A percentile compares a stretch with the other conserved stretches of the same genome.
Evolutionary conservation across 1,140 invertebrate genomes (phyloP).

Genomic region (Amyelois transitella): DNA sequence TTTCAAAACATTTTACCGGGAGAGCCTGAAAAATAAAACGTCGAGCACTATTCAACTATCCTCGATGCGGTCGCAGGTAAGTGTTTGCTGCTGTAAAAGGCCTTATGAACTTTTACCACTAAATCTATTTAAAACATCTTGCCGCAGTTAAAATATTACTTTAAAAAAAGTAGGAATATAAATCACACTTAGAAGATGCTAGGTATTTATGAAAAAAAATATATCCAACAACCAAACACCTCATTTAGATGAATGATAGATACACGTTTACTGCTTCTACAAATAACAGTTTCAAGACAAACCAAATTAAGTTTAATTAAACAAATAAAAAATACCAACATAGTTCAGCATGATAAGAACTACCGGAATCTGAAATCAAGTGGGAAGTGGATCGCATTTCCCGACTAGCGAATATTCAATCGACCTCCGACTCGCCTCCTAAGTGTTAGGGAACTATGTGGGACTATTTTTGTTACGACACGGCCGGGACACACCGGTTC

Average conservation of each 20-base stretch:
- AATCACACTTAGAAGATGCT: too few species aligned
- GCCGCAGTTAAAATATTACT: too few species aligned
- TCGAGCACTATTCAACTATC: conserved; percentile 37
- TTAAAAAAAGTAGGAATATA: too few species aligned
- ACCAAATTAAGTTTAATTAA: too few species aligned
- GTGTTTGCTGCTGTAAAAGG: conserved; percentile 18
- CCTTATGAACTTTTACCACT: conserved; percentile 8
- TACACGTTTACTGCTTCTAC: too few species aligned
- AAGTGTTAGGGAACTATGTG: conserved; percentile 54
- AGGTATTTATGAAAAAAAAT: too few species aligned
- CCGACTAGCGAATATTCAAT: conserved; percentile 42
- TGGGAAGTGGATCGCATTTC: conserved; percentile 25
- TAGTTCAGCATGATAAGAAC: conserved; percentile 1
- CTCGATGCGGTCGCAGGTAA: conserved; percentile 18
- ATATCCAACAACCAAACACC: too few species aligned
- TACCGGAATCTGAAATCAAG: conserved; percentile 20
- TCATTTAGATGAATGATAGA: too few species aligned
- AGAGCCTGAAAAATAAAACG: conserved; percentile 56
- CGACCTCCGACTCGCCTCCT: conserved; percentile 38
- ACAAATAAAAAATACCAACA: background rate
- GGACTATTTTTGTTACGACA: conserved; percentile 48
- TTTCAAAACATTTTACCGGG: conserved; percentile 69
- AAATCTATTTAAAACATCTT: background rate
- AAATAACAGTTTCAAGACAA: too few species aligned
- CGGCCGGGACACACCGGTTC: conserved; percentile 16